Base-by-base conservation (phyloP, 1,140 invertebrate genomes). In the Agrypnia vestita region DNA sequence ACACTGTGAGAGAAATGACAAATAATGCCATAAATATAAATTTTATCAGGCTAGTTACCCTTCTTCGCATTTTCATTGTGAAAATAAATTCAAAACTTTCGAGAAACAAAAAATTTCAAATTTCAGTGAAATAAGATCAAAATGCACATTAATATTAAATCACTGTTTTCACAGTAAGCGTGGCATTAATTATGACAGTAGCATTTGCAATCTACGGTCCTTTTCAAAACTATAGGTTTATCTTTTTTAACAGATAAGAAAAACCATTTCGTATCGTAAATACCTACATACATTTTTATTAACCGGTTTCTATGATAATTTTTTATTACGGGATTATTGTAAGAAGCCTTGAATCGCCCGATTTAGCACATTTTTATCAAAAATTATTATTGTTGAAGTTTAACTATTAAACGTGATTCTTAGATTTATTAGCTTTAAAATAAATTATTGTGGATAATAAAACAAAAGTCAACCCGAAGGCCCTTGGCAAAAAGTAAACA, bases 31-130 rank as follows among this genome's bases (percentile, higher is more conserved):
- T 73, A 6, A 80, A 46, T 51, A 81, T 10, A 55, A 83, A 81
- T 74, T 83, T 83, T 19, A 83, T 21, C 15, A 80, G 47, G 49
- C 79, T 79, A 15, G 61, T 64, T 15, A 83, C 56, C 35, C 80
- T 78, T 59, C 82, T 80, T 59, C 74, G 69, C 79, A 83, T 79
- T 71, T 81, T 75, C 72, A 51, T 77, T 35, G 47, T 61, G 17
- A 25, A 64, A 55, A 49, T 74, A 21, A 59, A 74, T 56, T 15
- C 19, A 44, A 74, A 59, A 53, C 49, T 19, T n/a, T 6, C 25
- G 6, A 35, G 25, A 3, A 35, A 35, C 25, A 35, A 6, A 1
- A 35, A 35, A 35, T 35, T 35, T 1, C 6, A 35, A 35, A 3
- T 35, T 3, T 35, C 6, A n/a, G n/a, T n/a, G n/a, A n/a, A n/a